Conservation (phyloP, 2,888 invertebrate species). For the Camptogramma bilineatum region DNA sequence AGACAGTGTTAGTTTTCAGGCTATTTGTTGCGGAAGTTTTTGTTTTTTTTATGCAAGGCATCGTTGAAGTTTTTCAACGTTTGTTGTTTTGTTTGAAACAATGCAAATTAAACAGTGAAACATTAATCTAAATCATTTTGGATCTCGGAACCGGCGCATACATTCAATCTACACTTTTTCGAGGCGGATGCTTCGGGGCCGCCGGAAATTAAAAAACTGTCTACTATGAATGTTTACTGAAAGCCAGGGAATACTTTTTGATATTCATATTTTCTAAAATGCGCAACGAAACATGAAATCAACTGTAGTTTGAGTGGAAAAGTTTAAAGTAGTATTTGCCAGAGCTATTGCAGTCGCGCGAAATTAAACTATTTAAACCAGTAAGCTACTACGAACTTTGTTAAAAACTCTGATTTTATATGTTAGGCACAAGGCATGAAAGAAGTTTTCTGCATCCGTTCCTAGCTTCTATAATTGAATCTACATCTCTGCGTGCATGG, state of each 20-base stretch:
- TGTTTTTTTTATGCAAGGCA: constrained; percentile 1
- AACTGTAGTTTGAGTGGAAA: constrained; percentile 10
- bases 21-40: not conserved
- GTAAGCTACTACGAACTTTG: not conserved
- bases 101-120: constrained; percentile 27
- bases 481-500: constrained; percentile 4
- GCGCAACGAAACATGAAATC: constrained; percentile 14
- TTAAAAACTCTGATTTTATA: not conserved
- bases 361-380: constrained; percentile 1
- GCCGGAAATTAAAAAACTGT: constrained; percentile 82
- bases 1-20: not conserved
- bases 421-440: not conserved
- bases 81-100: constrained; percentile 11
- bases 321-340: not conserved
- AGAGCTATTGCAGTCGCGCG: not conserved
- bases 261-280: constrained; percentile 39
- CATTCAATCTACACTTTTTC: constrained; percentile 81
- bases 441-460: not conserved
- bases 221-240: constrained; percentile 57
- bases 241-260: constrained; percentile 40
- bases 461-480: constrained; percentile 5
- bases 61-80: not conserved
- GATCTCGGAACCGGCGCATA: constrained; percentile 53
- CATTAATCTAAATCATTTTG: constrained; percentile 41
- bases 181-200: constrained; percentile 68